Conservation (phyloP, 1,140 invertebrate genomes). For the Drosophila seguyi region DNA sequence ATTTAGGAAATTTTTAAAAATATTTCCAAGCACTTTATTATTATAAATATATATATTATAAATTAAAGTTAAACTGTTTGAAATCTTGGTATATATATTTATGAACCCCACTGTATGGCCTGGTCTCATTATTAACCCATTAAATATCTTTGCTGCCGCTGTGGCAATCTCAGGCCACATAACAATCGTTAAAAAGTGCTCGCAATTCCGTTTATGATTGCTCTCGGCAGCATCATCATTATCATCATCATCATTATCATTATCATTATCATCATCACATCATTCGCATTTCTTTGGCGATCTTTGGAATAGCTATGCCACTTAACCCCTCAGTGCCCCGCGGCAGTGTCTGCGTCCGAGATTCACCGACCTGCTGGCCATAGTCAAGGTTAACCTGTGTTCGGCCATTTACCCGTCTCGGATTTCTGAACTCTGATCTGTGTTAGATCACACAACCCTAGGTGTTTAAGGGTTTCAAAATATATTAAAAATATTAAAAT, state of each 20-base stretch:
- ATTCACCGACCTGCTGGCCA: slow-evolving; percentile 38
- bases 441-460: neutral
- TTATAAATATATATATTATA: too few species aligned
- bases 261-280: neutral
- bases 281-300: slow-evolving; percentile 35
- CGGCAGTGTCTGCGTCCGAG: slow-evolving; percentile 13
- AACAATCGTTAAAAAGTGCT: slow-evolving; percentile 25
- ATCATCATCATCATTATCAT: slow-evolving; percentile 4
- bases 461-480: neutral
- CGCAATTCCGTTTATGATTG: slow-evolving; percentile 35
- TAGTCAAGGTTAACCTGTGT: slow-evolving; percentile 64
- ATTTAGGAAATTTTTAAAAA: neutral
- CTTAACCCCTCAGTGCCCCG: slow-evolving; percentile 21
- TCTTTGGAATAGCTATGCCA: slow-evolving; percentile 27
- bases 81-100: neutral
- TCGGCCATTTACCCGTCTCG: slow-evolving; percentile 38
- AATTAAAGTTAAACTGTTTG: neutral
- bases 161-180: slow-evolving; percentile 24
- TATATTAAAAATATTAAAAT: neutral
- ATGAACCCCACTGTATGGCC: slow-evolving; percentile 12
- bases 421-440: neutral
- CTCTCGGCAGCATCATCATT: slow-evolving; percentile 10
- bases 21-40: neutral
- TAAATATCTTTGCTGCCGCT: slow-evolving; percentile 34
- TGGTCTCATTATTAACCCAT: slow-evolving; percentile 63